Evolutionary conservation across 2,888 invertebrate species (phyloP).

Genomic region (Poecilobothrus nobilitatus): DNA sequence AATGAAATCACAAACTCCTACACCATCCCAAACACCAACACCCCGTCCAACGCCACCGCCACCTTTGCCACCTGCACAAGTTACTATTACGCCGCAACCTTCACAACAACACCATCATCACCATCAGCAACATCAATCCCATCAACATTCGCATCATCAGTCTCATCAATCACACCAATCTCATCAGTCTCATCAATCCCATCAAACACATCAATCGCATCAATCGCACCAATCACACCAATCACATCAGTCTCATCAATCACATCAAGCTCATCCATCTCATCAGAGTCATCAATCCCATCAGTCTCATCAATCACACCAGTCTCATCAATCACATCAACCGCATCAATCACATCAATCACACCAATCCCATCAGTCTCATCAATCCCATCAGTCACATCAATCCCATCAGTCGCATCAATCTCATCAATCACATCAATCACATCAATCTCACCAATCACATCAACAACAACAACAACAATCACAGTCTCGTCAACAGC

Average conservation of each 20-base stretch:
- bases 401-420: conserved; percentile 31
- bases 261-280: conserved; percentile 25
- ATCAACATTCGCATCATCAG: conserved; percentile 20
- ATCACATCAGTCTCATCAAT: conserved; percentile 21
- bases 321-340: conserved; percentile 30
- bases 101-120: conserved; percentile 31
- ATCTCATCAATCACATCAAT: conserved; percentile 29
- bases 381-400: conserved; percentile 31
- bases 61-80: conserved; percentile 25
- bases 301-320: conserved; percentile 24
- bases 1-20: conserved; percentile 41
- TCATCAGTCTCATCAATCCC: conserved; percentile 27
- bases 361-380: conserved; percentile 17
- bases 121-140: conserved; percentile 10
- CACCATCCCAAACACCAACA: conserved; percentile 48
- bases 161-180: conserved; percentile 31
- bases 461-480: conserved; percentile 28
- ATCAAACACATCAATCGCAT: conserved; percentile 26
- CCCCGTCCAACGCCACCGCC: conserved; percentile 48
- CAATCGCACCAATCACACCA: conserved; percentile 30
- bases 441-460: conserved; percentile 36
- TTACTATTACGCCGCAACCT: conserved; percentile 29
- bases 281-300: conserved; percentile 32
- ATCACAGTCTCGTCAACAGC: conserved; percentile 28
- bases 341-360: conserved; percentile 28